Percentiles rank a stretch among this genome's conserved stretches.
phyloP scores from a whole-genome alignment of 1,140 invertebrate genomes.

The Teleogryllus occipitalis region DNA sequence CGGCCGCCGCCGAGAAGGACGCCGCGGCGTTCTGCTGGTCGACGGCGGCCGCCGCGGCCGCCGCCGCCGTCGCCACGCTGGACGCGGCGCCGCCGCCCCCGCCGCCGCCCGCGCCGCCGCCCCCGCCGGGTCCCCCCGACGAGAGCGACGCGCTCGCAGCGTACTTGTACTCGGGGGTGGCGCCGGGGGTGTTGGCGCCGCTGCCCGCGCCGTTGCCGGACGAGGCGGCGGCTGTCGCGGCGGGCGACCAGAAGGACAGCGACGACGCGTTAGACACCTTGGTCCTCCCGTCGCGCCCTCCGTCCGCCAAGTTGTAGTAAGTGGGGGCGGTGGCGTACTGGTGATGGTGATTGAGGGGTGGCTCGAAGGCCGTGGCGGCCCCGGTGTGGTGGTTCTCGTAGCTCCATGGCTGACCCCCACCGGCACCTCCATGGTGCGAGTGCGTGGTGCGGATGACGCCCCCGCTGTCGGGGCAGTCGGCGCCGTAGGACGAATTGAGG shows the following conservation, averaged over 20 bases:
- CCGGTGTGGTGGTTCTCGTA: slow-evolving; percentile 52
- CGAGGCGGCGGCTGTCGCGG: slow-evolving; percentile 44
- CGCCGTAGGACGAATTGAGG: slow-evolving; percentile 46
- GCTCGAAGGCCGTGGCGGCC: slow-evolving; percentile 44
- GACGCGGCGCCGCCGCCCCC: slow-evolving; percentile 33
- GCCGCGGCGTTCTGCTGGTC: too few relatives aligned
- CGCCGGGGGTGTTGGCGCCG: slow-evolving; percentile 33
- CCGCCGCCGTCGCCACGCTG: slow-evolving; percentile 34
- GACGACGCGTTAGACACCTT: slow-evolving; percentile 40
- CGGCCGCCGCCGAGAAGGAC: slow-evolving; percentile 5
- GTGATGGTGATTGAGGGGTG: slow-evolving; percentile 53
- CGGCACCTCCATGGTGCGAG: slow-evolving; percentile 41
- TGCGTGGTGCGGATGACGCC: slow-evolving; percentile 57
- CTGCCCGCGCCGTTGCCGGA: slow-evolving; percentile 33
- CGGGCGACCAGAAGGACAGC: slow-evolving; percentile 54
- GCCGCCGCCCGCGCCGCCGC: slow-evolving; percentile 12
- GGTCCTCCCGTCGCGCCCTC: slow-evolving; percentile 40
- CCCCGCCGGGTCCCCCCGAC: background rate
- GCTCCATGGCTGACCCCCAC: slow-evolving; percentile 52
- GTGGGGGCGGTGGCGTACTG: slow-evolving; percentile 63
- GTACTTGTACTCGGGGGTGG: slow-evolving; percentile 47
- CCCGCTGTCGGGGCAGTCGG: slow-evolving; percentile 41
- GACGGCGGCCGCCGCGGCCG: slow-evolving; percentile 22
- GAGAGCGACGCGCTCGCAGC: slow-evolving; percentile 34
- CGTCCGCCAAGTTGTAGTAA: slow-evolving; percentile 54